phyloP scores from a whole-genome alignment of 1,140 invertebrate genomes.

The Calycopis cecrops region DNA sequence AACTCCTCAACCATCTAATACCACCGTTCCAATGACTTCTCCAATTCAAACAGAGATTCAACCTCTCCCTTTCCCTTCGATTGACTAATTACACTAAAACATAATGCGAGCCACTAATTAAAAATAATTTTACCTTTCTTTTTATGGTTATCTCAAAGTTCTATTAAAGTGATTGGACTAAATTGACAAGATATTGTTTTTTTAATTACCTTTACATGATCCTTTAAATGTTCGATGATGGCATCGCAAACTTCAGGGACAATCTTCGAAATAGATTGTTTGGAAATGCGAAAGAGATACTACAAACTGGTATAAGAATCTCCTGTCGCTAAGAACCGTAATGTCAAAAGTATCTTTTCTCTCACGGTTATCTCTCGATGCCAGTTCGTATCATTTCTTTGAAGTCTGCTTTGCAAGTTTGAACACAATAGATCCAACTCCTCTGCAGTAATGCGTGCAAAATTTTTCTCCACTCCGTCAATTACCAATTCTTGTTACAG shows the following conservation, averaged over 20 bases:
- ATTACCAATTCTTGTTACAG: neutral
- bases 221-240: slow-evolving; percentile 2
- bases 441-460: neutral
- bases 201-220: neutral
- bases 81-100: neutral
- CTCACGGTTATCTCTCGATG: neutral
- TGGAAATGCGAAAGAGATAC: neutral
- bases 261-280: neutral
- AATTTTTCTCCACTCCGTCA: neutral
- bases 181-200: slow-evolving; percentile 1
- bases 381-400: slow-evolving; percentile 3
- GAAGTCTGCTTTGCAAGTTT: neutral
- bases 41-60: neutral
- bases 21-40: neutral
- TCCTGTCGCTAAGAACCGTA: neutral
- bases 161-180: neutral
- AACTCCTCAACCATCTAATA: slow-evolving; percentile 1
- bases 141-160: neutral
- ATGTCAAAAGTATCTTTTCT: neutral
- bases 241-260: neutral
- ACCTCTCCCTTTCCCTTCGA: neutral
- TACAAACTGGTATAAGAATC: slow-evolving; percentile 1
- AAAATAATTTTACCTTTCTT: slow-evolving; percentile 1
- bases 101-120: neutral
- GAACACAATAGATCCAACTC: slow-evolving; percentile 1